A percentile compares a stretch with the other conserved stretches of the same genome.
Conservation (phyloP, 2,888 invertebrate genomes). For the Mimas tiliae region DNA sequence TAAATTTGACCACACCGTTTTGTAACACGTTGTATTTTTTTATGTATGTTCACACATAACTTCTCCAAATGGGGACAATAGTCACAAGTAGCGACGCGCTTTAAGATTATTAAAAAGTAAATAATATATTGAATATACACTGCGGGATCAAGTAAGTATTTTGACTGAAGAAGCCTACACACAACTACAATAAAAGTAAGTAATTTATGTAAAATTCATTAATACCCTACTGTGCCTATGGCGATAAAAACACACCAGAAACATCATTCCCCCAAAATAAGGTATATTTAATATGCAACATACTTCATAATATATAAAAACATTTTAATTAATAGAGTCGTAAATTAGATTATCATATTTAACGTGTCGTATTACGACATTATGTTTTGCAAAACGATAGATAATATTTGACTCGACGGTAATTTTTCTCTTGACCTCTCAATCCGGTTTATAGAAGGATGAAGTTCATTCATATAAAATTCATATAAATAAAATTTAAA, state of each 20-base stretch:
- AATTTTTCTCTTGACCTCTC: too few species aligned
- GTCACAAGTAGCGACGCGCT: too few species aligned
- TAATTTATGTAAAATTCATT: too few species aligned
- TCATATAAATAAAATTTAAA: too few species aligned
- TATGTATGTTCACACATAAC: too few species aligned
- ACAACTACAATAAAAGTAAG: not conserved
- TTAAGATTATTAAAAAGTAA: too few species aligned
- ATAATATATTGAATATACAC: too few species aligned
- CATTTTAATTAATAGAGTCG: constrained; percentile 1
- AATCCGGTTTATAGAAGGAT: not conserved
- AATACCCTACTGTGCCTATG: not conserved
- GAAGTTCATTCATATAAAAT: too few species aligned
- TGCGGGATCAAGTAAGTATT: too few species aligned
- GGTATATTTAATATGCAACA: not conserved
- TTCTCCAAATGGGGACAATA: too few species aligned
- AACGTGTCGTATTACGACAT: constrained; percentile 4
- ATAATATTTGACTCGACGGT: not conserved
- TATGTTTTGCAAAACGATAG: constrained; percentile 1
- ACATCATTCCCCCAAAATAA: constrained; percentile 1
- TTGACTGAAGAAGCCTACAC: not conserved
- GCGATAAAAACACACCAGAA: not conserved
- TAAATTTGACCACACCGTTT: too few species aligned
- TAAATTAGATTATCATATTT: constrained; percentile 7
- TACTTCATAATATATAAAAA: not conserved
- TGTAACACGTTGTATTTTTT: too few species aligned